These are phyloP conservation scores for Platysteira castanea DNA, from an alignment of 2,113 vertebrate species.

Conservation along the genomic window DNA sequence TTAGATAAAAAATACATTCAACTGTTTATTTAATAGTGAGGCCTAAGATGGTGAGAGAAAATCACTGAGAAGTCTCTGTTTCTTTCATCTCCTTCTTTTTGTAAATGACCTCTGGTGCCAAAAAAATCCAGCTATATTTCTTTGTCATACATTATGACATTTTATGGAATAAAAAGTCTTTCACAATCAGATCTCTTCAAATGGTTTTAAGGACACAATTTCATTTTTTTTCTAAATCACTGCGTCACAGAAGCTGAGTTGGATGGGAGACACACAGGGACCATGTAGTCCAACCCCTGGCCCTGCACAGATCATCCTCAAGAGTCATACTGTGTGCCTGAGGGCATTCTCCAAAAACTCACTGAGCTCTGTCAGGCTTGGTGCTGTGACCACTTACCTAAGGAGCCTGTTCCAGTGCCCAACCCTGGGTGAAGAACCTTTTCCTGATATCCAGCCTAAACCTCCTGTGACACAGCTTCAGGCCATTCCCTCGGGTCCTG, in stretches of 20 bases:
- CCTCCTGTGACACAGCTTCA: too few relatives aligned
- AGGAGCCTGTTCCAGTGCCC: not conserved
- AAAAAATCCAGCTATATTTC: not conserved
- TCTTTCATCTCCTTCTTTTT: not conserved
- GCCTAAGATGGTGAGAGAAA: not conserved
- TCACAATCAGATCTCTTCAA: not conserved
- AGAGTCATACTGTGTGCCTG: not conserved
- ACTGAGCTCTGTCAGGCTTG: too few relatives aligned
- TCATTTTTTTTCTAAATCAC: not conserved
- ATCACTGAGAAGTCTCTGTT: not conserved
- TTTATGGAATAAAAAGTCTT: not conserved
- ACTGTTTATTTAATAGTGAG: not conserved
- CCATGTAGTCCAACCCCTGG: rapidly evolving
- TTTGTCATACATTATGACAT: not conserved
- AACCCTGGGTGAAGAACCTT: not conserved
- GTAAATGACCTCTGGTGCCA: not conserved
- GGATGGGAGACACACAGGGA: not conserved
- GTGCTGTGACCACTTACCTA: not conserved
- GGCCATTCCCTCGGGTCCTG: rapidly evolving
- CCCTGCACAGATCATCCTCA: not conserved
- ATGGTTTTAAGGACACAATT: not conserved
- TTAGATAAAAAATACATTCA: not conserved
- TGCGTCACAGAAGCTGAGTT: not conserved
- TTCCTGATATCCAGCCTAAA: rapidly evolving
- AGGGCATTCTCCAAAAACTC: not conserved